Conservation (phyloP, 2,113 vertebrate genomes). For the Morone saxatilis region DNA sequence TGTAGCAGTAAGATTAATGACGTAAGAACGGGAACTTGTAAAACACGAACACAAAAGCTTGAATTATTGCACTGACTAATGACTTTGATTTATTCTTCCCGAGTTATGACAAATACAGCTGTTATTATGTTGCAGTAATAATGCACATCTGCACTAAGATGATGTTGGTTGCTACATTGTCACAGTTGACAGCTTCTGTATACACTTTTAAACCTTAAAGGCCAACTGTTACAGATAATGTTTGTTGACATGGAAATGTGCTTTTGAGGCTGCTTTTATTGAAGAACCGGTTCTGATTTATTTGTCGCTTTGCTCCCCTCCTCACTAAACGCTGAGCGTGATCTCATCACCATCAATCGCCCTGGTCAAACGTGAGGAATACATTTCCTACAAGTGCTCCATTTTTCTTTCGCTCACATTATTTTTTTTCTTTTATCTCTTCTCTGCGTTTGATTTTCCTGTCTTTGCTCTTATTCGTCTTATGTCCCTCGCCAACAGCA, state of each 20-base stretch:
- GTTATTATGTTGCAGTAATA: background rate
- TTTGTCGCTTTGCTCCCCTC: background rate
- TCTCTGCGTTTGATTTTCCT: background rate
- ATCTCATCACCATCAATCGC: background rate
- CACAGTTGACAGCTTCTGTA: no score
- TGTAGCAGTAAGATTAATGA: background rate
- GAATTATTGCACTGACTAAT: background rate
- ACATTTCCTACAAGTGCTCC: no score
- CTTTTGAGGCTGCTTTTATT: background rate
- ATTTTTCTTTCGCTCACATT: background rate
- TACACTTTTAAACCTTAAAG: background rate
- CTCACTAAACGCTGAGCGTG: background rate
- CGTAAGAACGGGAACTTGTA: background rate
- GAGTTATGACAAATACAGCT: background rate
- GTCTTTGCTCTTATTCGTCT: background rate
- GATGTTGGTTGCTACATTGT: background rate
- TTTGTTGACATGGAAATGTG: background rate
- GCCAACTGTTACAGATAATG: background rate
- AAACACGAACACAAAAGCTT: background rate
- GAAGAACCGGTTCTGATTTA: constrained; percentile 8
- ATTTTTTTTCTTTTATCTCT: background rate
- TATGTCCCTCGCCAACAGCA: background rate
- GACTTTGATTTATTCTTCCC: background rate
- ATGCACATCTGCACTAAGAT: background rate
- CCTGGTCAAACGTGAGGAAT: no score